Evolutionary conservation across 1,140 invertebrate genomes (phyloP), one percentile per base, ranked within the genome.

Genomic region (Choristoneura fumiferana): DNA sequence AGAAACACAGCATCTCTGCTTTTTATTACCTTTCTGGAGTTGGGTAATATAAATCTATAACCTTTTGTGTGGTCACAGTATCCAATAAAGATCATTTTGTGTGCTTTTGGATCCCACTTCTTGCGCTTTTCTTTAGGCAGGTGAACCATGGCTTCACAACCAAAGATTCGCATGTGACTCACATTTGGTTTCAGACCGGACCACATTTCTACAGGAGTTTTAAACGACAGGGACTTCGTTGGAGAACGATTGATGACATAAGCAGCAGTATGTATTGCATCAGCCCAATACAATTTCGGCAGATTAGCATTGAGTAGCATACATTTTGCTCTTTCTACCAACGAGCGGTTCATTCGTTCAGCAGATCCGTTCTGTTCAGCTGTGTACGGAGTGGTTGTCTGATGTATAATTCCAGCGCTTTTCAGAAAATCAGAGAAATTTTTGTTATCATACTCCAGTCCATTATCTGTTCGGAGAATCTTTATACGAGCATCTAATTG

Each of bases 331-430:
- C n/a, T 64, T 57, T 72, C 74, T 9, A 80, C 45, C 6, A 87
- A 34, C 0, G 69, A 73, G 10, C 78, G 56, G 61, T 85, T 86
- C 56, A 73, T 60, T 12, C 84, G 57, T 71, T 74, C 87, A 10
- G 73, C 78, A 1, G 68, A 39, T 0, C 78, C 84, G 67, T 91
- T 91, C 71, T 85, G 78, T 63, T 90, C 62, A 0, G 84, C 78
- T 10, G 72, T 71, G 40, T 90, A 84, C 0, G 72, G 64, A 14
- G 61, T 69, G 37, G 79, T 62, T 0, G 66, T 66, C 12, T 69
- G 61, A 52, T 76, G 74, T 14, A 58, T 45, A 2, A 90, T 90
- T 4, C 82, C 82, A 33, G 63, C 29, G 22, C 59, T 49, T 45
- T 68, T 74, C 0, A 86, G 62, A 29, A 61, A 89, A 0, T 74